A percentile compares a stretch with the other conserved stretches of the same genome.
Evolutionary conservation across 2,888 invertebrate species (phyloP).

Genomic region (Apotomis capreana): DNA sequence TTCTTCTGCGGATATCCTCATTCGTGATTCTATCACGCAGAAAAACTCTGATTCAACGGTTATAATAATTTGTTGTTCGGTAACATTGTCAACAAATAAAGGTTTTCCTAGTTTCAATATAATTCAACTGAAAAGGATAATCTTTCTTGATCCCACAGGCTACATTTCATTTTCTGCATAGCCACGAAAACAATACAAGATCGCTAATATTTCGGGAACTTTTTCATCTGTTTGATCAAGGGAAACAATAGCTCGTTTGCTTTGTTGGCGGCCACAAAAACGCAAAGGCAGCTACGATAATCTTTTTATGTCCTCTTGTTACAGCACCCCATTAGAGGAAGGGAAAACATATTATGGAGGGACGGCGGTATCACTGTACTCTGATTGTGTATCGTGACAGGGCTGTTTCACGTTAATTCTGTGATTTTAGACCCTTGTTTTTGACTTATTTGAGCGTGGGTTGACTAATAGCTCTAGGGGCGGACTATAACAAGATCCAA

Average conservation of each 20-base stretch:
- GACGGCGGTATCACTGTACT: constrained; percentile 24
- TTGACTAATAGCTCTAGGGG: no score
- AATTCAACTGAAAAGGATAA: neutral
- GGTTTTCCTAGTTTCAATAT: neutral
- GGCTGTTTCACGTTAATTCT: neutral
- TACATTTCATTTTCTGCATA: neutral
- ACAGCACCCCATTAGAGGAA: constrained; percentile 43
- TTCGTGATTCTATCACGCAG: no score
- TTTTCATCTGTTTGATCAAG: constrained; percentile 27
- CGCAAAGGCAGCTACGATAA: constrained; percentile 34
- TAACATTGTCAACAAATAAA: no score
- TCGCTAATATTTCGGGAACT: constrained; percentile 10
- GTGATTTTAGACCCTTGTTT: neutral
- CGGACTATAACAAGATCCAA: no score
- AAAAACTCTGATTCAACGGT: no score
- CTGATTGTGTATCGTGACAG: constrained; percentile 15
- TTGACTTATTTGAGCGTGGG: no score
- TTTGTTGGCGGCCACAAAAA: constrained; percentile 27
- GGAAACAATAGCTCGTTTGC: constrained; percentile 32
- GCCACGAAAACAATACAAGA: constrained; percentile 12
- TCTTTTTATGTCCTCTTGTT: constrained; percentile 38
- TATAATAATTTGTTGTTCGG: no score
- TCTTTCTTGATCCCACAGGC: neutral
- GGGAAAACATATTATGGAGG: constrained; percentile 42
- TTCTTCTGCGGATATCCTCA: no score